These are phyloP conservation scores for Tenthredo distinguenda DNA, from an alignment of 2,888 invertebrate genomes.

Conservation along the genomic window DNA sequence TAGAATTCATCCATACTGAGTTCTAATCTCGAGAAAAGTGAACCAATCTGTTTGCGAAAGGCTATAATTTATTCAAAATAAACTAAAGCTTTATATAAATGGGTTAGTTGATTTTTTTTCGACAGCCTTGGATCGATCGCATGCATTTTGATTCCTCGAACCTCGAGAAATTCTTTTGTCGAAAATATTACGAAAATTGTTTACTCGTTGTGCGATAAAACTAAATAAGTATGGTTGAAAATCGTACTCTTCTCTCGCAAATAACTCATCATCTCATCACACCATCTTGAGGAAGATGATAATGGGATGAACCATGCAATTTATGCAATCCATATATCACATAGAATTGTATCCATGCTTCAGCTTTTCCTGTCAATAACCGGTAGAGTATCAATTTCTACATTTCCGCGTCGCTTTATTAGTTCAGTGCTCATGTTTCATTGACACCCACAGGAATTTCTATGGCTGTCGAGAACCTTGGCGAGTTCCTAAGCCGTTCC, in stretches of 20 bases:
- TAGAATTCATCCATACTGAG: neutral
- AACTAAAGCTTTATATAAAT: neutral
- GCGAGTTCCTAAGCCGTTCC: neutral
- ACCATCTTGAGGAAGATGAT: neutral
- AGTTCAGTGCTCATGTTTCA: slow-evolving; percentile 1
- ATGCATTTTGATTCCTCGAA: neutral
- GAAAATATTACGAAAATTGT: neutral
- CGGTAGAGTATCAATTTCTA: neutral
- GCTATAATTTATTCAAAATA: neutral
- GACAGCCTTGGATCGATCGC: neutral
- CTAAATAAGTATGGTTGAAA: neutral
- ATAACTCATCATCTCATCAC: neutral
- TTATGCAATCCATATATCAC: neutral
- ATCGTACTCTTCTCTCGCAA: neutral
- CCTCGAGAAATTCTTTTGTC: neutral
- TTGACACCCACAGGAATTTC: neutral
- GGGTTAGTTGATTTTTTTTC: neutral
- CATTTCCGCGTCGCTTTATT: neutral
- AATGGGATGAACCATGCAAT: neutral
- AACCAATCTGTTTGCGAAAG: neutral
- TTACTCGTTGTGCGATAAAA: neutral
- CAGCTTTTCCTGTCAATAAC: neutral
- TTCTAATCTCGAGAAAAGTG: neutral
- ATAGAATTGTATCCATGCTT: neutral
- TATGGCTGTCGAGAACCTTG: neutral